phyloP scores from a whole-genome alignment of 2,113 vertebrate genomes.

The Tautogolabrus adspersus region DNA sequence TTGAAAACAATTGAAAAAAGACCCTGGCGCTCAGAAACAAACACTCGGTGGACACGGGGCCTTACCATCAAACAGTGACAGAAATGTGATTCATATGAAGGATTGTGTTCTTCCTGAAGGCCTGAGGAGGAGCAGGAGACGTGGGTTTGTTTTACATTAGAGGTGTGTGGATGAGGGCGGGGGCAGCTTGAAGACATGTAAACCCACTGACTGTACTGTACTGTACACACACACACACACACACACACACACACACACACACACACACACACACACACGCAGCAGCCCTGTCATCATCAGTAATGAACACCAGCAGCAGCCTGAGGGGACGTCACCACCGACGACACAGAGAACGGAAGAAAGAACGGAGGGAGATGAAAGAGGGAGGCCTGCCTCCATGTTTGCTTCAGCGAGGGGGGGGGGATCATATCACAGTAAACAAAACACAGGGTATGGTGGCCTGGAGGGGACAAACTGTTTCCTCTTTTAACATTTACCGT shows the following conservation, averaged over 20 bases:
- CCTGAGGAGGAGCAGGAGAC: no score
- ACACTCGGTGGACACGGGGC: no score
- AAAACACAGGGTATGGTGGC: background rate
- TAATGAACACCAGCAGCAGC: constrained; percentile 42
- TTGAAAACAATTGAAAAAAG: no score
- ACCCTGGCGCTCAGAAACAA: no score
- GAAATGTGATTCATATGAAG: no score
- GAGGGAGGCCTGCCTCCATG: constrained; percentile 12
- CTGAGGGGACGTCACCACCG: constrained; percentile 32
- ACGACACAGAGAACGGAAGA: constrained; percentile 36
- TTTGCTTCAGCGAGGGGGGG: background rate
- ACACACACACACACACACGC: constrained; percentile 2
- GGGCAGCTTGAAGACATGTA: no score
- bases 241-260: constrained; percentile 9
- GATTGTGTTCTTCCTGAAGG: no score
- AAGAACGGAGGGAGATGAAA: constrained; percentile 35
- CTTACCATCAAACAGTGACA: no score
- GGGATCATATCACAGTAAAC: background rate
- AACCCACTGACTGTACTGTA: no score
- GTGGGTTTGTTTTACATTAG: no score
- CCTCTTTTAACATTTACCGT: no score
- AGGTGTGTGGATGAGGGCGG: background rate
- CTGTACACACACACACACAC: constrained; percentile 20
- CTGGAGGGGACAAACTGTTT: background rate
- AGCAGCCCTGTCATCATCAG: constrained; percentile 8